Conservation (phyloP, 2,113 vertebrate species). For the Azemiops feae region DNA sequence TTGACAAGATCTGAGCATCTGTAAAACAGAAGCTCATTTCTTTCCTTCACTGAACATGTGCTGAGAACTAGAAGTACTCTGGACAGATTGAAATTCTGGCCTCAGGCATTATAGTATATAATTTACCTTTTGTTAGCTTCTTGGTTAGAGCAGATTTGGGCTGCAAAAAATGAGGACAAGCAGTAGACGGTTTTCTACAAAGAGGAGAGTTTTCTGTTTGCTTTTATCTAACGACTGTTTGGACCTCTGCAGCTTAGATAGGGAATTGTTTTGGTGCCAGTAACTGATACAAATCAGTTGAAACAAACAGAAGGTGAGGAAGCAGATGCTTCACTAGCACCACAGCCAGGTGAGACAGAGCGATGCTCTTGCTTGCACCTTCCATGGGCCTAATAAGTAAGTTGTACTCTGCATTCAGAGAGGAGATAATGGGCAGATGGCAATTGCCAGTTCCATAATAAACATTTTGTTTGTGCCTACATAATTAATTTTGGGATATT, state of each 20-base stretch:
- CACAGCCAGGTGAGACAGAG: neutral
- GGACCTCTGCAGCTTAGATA: neutral
- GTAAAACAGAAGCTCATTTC: slow-evolving; percentile 25
- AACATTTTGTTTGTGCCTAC: neutral
- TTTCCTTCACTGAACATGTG: slow-evolving; percentile 26
- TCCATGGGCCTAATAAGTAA: neutral
- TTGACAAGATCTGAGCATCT: slow-evolving; percentile 47
- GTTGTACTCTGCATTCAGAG: neutral
- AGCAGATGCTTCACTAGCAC: neutral
- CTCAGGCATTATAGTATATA: slow-evolving; percentile 20
- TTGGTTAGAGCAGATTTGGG: neutral
- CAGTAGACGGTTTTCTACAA: neutral
- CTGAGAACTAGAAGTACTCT: slow-evolving; percentile 28
- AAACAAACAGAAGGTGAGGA: no score
- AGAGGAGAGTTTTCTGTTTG: neutral
- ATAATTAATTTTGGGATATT: neutral
- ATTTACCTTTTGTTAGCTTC: neutral
- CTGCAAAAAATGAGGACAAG: neutral
- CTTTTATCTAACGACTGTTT: neutral
- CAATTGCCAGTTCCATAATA: neutral
- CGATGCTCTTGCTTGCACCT: neutral
- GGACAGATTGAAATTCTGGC: slow-evolving; percentile 29
- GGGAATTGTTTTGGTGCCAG: neutral
- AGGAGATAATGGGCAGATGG: neutral
- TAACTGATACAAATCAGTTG: no score